Evolutionary conservation across 2,888 invertebrate genomes (phyloP).

Genomic region (Ctenicera cuprea): DNA sequence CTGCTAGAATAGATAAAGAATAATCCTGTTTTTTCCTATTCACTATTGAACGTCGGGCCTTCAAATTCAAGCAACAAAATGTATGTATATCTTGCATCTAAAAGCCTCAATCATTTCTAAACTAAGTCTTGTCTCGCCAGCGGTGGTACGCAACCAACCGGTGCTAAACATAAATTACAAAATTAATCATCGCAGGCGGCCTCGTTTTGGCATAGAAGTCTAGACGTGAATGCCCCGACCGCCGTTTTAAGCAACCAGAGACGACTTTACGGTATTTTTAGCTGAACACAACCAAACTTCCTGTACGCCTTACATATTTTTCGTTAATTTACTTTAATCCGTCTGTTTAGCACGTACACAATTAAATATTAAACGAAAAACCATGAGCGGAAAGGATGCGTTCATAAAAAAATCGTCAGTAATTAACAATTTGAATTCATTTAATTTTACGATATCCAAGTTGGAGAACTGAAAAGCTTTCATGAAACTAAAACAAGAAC

Average conservation of each 20-base stretch:
- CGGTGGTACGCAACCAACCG: constrained; percentile 46
- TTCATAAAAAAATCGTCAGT: constrained; percentile 21
- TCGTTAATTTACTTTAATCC: constrained; percentile 16
- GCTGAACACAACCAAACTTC: constrained; percentile 30
- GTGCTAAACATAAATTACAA: constrained; percentile 52
- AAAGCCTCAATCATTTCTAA: constrained; percentile 35
- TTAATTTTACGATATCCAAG: not conserved
- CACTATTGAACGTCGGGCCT: not conserved
- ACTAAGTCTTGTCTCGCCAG: constrained; percentile 32
- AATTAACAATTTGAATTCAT: constrained; percentile 11
- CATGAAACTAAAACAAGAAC: not conserved
- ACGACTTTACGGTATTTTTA: constrained; percentile 49
- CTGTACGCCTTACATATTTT: constrained; percentile 15
- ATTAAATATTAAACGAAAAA: constrained; percentile 7
- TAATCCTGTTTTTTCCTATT: not conserved
- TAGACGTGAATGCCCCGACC: constrained; percentile 51
- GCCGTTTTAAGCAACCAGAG: constrained; percentile 45
- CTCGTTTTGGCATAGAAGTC: constrained; percentile 51
- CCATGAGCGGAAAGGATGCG: constrained; percentile 15
- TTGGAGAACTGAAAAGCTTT: not conserved
- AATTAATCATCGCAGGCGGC: constrained; percentile 53
- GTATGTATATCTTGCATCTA: constrained; percentile 24
- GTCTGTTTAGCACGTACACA: not conserved
- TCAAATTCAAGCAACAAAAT: constrained; percentile 19
- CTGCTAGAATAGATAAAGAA: not conserved